phyloP scores from a whole-genome alignment of 1,140 invertebrate genomes.

The Ceratosolen solmsi region DNA sequence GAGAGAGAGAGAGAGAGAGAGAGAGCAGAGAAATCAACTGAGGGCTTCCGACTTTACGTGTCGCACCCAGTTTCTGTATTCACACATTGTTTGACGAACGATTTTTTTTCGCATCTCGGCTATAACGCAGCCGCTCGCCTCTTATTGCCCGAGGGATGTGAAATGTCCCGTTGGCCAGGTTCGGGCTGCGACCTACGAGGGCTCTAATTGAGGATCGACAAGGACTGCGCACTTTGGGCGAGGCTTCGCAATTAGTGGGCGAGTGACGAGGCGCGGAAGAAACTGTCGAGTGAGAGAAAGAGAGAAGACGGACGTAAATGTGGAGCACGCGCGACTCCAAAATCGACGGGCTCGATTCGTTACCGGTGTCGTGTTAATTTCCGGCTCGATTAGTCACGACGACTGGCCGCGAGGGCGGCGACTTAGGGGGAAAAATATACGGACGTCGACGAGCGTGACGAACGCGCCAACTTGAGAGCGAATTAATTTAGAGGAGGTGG shows the following conservation, averaged over 20 bases:
- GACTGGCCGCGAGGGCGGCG: slow-evolving; percentile 13
- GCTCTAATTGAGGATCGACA: background rate
- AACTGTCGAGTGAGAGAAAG: background rate
- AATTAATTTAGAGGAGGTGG: slow-evolving; percentile 50
- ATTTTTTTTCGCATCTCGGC: too few relatives aligned
- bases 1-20: too few relatives aligned
- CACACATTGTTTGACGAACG: too few relatives aligned
- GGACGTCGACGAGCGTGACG: slow-evolving; percentile 61
- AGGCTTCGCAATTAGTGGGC: too few relatives aligned
- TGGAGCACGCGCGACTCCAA: background rate
- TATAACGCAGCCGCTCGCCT: too few relatives aligned
- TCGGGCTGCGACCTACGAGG: background rate
- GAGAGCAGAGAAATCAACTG: too few relatives aligned
- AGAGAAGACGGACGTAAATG: background rate
- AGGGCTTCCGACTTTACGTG: too few relatives aligned
- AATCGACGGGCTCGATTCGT: slow-evolving; percentile 12
- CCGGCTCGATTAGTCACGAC: slow-evolving; percentile 65
- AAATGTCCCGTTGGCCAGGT: too few relatives aligned
- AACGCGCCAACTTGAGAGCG: slow-evolving; percentile 51
- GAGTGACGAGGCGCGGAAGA: too few relatives aligned
- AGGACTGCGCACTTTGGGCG: too few relatives aligned
- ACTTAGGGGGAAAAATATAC: slow-evolving; percentile 52
- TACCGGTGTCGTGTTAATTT: slow-evolving; percentile 62
- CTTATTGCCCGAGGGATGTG: too few relatives aligned
- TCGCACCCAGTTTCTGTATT: too few relatives aligned